Percentiles rank a stretch among this genome's conserved stretches.
phyloP scores from a whole-genome alignment of 2,797 vertebrate genomes.

The Pipistrellus kuhlii region DNA sequence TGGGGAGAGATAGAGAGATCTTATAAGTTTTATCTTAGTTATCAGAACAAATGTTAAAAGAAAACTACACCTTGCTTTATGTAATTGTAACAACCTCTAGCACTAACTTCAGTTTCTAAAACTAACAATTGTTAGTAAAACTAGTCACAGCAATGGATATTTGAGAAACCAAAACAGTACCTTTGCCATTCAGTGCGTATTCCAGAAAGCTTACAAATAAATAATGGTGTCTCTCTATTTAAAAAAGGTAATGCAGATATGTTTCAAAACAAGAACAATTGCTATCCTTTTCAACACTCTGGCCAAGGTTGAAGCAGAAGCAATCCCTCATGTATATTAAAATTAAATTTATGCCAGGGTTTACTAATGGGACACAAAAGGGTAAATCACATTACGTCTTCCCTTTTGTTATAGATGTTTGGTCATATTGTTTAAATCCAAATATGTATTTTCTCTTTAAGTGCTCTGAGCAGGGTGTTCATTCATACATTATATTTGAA shows the following conservation, averaged over 20 bases:
- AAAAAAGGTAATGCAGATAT: not conserved
- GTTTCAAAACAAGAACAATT: slow-evolving; percentile 2
- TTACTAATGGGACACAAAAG: slow-evolving; percentile 8
- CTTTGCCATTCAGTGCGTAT: not conserved
- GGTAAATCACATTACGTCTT: not conserved
- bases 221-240: not conserved
- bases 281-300: not conserved
- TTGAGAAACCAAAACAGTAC: slow-evolving; percentile 32
- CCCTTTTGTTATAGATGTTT: slow-evolving; percentile 42
- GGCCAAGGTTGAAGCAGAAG: not conserved
- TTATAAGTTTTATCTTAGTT: slow-evolving; percentile 39
- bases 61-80: not conserved
- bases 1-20: not conserved
- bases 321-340: not conserved
- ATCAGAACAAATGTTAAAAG: slow-evolving; percentile 23
- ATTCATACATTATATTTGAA: slow-evolving; percentile 64
- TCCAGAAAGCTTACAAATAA: slow-evolving; percentile 31
- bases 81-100: not conserved
- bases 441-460: slow-evolving; percentile 61
- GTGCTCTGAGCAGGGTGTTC: not conserved
- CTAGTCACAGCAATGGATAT: slow-evolving; percentile 18
- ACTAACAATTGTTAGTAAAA: slow-evolving; percentile 33
- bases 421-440: slow-evolving; percentile 69
- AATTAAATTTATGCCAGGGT: slow-evolving; percentile 43
- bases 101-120: slow-evolving; percentile 43